Evolutionary conservation across 2,888 invertebrate genomes (phyloP).

Genomic region (Arctia plantaginis): DNA sequence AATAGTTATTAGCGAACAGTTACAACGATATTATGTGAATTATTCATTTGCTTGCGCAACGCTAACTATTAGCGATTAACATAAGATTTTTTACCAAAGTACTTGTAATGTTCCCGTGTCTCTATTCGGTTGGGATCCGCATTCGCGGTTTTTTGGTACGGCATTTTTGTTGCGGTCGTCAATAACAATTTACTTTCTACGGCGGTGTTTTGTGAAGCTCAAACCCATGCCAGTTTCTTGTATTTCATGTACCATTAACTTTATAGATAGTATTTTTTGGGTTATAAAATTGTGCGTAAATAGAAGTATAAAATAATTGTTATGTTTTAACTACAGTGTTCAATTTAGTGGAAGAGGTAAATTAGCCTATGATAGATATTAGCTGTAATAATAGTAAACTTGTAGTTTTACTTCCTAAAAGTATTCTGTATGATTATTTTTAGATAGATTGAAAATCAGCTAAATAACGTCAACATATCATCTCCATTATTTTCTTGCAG

Average conservation of each 20-base stretch:
- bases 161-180: constrained; percentile 15
- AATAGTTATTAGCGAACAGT: constrained; percentile 48
- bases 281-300: not conserved
- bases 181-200: constrained; percentile 25
- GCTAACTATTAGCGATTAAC: constrained; percentile 34
- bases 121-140: constrained; percentile 17
- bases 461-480: too few relatives aligned
- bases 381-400: not conserved
- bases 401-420: not conserved
- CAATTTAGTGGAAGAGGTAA: not conserved
- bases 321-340: not conserved
- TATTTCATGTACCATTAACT: not conserved
- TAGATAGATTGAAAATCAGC: too few relatives aligned
- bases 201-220: not conserved
- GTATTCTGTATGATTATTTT: not conserved
- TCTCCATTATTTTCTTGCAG: too few relatives aligned
- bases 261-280: not conserved
- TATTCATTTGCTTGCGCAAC: constrained; percentile 47
- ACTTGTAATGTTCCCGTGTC: constrained; percentile 6
- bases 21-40: constrained; percentile 42
- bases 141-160: constrained; percentile 14
- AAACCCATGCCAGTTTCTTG: not conserved
- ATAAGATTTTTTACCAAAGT: constrained; percentile 24
- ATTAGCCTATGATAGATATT: not conserved
- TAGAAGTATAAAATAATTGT: not conserved